Evolutionary conservation across 2,113 vertebrate genomes (phyloP).

Genomic region (Collichthys lucidus): DNA sequence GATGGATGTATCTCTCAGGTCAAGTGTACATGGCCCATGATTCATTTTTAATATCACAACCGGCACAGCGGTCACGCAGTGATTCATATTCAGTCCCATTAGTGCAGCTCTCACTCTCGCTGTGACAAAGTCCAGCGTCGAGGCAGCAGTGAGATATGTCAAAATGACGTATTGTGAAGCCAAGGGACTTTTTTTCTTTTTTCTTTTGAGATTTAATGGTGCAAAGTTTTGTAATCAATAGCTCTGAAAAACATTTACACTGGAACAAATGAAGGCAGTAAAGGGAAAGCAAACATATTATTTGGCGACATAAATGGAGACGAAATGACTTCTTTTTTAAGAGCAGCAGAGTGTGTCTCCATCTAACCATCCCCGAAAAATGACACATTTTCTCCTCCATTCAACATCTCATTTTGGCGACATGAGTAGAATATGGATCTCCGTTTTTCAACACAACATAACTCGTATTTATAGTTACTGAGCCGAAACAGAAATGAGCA

Average conservation of each 20-base stretch:
- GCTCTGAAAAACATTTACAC: neutral
- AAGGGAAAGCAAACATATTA: conserved; percentile 3
- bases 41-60: conserved; percentile 49
- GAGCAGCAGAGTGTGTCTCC: neutral
- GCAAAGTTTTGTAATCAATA: conserved; percentile 3
- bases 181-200: neutral
- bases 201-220: conserved; percentile 8
- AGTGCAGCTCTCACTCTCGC: conserved; percentile 29
- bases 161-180: neutral
- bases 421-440: conserved; percentile 1
- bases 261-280: conserved; percentile 8
- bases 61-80: conserved; percentile 17
- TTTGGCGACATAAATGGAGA: conserved; percentile 16
- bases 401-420: conserved; percentile 38
- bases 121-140: conserved; percentile 7
- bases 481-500: conserved; percentile 43
- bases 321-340: conserved; percentile 14
- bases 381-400: conserved; percentile 5
- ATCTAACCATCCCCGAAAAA: neutral
- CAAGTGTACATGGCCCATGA: conserved; percentile 40
- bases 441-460: conserved; percentile 4
- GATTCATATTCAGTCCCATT: conserved; percentile 47
- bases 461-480: conserved; percentile 39
- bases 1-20: conserved; percentile 47
- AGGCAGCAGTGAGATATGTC: conserved; percentile 5